Evolutionary conservation across 2,113 vertebrate species (phyloP), one percentile per base, ranked within the genome.

Genomic region (Poeciliopsis retropinna): DNA sequence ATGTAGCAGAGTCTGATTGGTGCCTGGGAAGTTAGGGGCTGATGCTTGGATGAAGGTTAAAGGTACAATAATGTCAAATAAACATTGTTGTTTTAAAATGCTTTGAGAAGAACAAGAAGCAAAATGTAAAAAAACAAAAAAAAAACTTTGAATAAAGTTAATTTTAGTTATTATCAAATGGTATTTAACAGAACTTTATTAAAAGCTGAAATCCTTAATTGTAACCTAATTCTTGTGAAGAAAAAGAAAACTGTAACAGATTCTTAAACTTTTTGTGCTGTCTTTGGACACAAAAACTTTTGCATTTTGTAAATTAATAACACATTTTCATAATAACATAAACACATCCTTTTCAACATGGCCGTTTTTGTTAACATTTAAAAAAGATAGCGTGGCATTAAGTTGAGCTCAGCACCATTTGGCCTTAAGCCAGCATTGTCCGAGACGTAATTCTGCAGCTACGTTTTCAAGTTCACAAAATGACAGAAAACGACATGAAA

Each of bases 271-370:
- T 44, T 1, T 41, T 44, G 41, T 44, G 14, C 12, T 29, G 15
- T 28, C 1, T 62, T 30, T 47, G 14, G 34, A 32, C 74, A 27
- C 71, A 32, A 84, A 37, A 11, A 70, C 60, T 27, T 64, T 69
- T 80, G 76, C 44, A 60, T 32, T 62, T 41, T 73, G 29, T 28
- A 61, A 73, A 79, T 64, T 22, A 11, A 85, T 73, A 70, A 60
- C 63, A 75, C 22, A 7, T 87, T 84, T 74, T 67, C 37, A 83
- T 83, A 86, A 78, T 67, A 80, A 57, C n/a, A 76, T 39, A 72
- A 34, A 81, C 87, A 83, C 85, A 83, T 51, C 72, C 60, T 39
- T 79, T 79, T 79, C 65, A 81, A 71, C 65, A 69, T 65, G 76
- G 72, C 64, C 83, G 5, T 47, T 17, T 47, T 19, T 47, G 17